Conservation (phyloP, 2,888 invertebrate species). For the Allacma fusca region DNA sequence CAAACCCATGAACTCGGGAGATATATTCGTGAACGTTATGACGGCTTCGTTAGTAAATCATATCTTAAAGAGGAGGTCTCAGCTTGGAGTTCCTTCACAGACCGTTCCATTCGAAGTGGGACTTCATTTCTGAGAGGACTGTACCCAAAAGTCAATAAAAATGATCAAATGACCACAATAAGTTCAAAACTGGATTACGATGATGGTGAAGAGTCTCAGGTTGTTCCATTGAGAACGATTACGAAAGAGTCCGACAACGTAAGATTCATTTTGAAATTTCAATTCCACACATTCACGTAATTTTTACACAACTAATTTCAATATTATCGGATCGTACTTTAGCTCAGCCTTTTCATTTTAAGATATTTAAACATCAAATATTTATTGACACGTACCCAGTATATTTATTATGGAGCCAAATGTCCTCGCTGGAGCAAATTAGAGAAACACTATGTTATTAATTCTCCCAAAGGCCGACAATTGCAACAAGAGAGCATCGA, state of each 20-base stretch:
- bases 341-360: too few relatives aligned
- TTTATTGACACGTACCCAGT: too few relatives aligned
- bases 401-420: neutral
- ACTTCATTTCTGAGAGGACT: conserved; percentile 10
- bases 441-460: neutral
- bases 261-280: neutral
- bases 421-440: neutral
- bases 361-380: too few relatives aligned
- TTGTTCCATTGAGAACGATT: conserved; percentile 4
- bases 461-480: neutral
- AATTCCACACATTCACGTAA: too few relatives aligned
- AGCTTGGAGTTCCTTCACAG: neutral
- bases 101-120: conserved; percentile 6
- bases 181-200: too few relatives aligned
- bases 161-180: neutral
- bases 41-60: neutral
- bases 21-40: conserved; percentile 17
- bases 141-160: neutral
- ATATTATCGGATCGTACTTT: too few relatives aligned
- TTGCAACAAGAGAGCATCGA: neutral
- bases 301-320: too few relatives aligned
- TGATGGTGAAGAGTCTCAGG: neutral
- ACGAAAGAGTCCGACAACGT: conserved; percentile 1
- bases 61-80: conserved; percentile 3
- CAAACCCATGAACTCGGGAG: conserved; percentile 1